Evolutionary conservation across 2,888 invertebrate genomes (phyloP), one percentile per base, ranked within the genome.

Genomic region (Sinodicranocentrus sp.): DNA sequence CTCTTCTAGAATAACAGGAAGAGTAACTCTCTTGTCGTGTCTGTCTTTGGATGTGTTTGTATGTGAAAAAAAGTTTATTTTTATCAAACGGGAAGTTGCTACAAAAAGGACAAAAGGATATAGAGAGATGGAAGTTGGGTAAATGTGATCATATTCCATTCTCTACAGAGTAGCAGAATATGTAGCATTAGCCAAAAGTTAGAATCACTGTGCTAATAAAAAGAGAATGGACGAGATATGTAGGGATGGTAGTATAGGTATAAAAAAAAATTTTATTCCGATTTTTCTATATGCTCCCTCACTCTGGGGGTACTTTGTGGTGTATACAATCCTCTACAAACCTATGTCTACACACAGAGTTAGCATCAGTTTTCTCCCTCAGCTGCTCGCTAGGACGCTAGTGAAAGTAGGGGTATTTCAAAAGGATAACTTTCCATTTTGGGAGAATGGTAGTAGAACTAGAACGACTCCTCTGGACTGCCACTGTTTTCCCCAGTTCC

Each of bases 351-450:
- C 54, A 26, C 44, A 3, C 15, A 21, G n/a, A 57, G 6, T 23
- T 17, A 52, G n/a, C n/a, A 63, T 44, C 76, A 67, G 65, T n/a
- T n/a, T n/a, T n/a, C n/a, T n/a, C 57, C 28, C 73, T 76, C 76
- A 76, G 76, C 76, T 76, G 76, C 65, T 76, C 63, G 44, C 54
- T n/a, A n/a, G 6, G 57, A 57, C 57, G 21, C 13, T 17, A 25
- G 23, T n/a, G n/a, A 44, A 44, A 23, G 57, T 23, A 57, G 19
- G 3, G 26, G 19, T 28, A 48, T 57, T 25, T 26, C 28, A 19
- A 13, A 65, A 65, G 48, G 76, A 76, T 76, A 76, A 76, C 67
- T 76, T 76, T 75, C 52, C 21, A 73, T 61, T 73, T 48, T 23
- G 33, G 76, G 43, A 33, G 44, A 57, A 25, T 8, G 25, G 48